Base-by-base conservation (phyloP, 2,888 invertebrate species). In the Camptogramma bilineatum region DNA sequence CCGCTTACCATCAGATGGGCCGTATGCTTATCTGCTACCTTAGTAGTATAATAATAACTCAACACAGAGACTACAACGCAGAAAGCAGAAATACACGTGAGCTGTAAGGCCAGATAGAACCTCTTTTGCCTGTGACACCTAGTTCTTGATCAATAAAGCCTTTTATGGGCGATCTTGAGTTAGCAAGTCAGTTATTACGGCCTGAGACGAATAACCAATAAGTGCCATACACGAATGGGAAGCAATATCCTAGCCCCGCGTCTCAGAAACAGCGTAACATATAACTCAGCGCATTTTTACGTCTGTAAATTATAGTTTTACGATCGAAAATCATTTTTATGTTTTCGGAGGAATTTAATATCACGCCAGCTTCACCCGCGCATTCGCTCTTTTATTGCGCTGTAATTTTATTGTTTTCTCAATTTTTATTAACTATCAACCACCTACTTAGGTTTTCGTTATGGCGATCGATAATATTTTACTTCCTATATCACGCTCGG, bases 271-370 rank as follows among this genome's bases (percentile, higher is more conserved):
- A 72, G 75, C 79, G 84, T 86, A 86, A 86, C 86, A 82, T 84
- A 89, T 87, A 90, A 88, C 87, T 91, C 90, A 89, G 91, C 91
- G 85, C 83, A 90, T 89, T 93, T 90, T 93, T 92, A 93, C 93
- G 93, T 91, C 90, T 93, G 93, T 93, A 93, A 93, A 93, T 92
- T 93, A 93, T 93, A 86, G 88, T 93, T 93, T 93, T 93, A 93
- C 91, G 93, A 93, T 90, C 92, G 88, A 91, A 92, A 93, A 93
- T 93, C 90, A 92, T 92, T 92, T 93, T 92, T 93, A 92, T 92
- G 92, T 90, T 92, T 92, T 91, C 87, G 87, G 83, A 87, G 85
- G 92, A 93, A 93, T 93, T 93, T 92, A 93, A 93, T 93, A 92
- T 92, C 91, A 88, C 90, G 87, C 90, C 86, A 84, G 91, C 90